A percentile compares a stretch with the other conserved stretches of the same genome.
phyloP scores from a whole-genome alignment of 2,113 vertebrate species.

The Anarrhichthys ocellatus region DNA sequence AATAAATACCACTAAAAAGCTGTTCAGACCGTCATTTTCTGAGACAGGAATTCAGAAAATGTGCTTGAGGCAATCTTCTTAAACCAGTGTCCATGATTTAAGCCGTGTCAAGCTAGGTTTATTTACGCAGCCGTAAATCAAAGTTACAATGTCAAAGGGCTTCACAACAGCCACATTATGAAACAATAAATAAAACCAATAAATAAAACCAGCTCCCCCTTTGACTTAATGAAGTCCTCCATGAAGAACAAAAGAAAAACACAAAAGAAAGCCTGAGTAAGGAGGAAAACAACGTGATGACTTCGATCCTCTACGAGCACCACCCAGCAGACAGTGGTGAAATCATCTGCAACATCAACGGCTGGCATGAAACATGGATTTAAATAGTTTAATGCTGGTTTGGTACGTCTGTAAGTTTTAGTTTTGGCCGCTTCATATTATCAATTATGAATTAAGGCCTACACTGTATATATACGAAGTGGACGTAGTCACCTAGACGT shows the following conservation, averaged over 20 bases:
- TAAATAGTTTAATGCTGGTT: not conserved
- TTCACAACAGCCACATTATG: conserved; percentile 25
- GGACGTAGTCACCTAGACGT: no score
- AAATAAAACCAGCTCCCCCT: conserved; percentile 8
- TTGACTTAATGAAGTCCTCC: not conserved
- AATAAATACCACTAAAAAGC: not conserved
- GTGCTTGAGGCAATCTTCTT: conserved; percentile 19
- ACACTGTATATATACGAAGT: no score
- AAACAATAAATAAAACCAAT: conserved; percentile 26
- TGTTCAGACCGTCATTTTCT: conserved; percentile 2
- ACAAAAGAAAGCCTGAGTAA: not conserved
- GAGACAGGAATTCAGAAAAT: conserved; percentile 32
- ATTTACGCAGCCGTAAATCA: conserved; percentile 37
- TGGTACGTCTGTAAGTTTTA: not conserved
- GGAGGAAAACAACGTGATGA: conserved; percentile 1
- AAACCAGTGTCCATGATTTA: conserved; percentile 44
- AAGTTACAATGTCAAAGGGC: conserved; percentile 14
- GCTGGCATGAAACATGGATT: not conserved
- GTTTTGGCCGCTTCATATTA: not conserved
- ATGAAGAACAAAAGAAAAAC: conserved; percentile 31
- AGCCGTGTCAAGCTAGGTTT: conserved; percentile 14
- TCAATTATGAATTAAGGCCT: not conserved
- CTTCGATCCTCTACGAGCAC: not conserved
- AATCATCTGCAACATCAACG: not conserved
- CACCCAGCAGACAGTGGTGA: not conserved